Evolutionary conservation across 2,888 invertebrate species (phyloP).

Genomic region (Xylota segnis): DNA sequence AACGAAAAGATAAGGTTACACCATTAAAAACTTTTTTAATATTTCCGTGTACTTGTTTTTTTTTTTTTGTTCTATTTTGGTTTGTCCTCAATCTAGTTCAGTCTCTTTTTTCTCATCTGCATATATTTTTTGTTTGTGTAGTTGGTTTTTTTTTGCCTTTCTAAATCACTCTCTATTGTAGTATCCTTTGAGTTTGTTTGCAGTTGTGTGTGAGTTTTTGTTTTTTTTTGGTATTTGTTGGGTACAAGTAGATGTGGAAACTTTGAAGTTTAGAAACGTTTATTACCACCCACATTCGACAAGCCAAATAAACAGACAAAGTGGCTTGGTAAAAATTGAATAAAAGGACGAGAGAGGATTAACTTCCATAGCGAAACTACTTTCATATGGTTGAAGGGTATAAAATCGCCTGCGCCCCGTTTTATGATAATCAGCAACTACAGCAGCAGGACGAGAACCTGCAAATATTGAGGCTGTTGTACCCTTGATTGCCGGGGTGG

Average conservation of each 20-base stretch:
- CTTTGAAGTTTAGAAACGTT: constrained; percentile 34
- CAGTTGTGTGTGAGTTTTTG: background rate
- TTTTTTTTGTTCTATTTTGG: constrained; percentile 13
- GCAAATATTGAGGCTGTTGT: constrained; percentile 49
- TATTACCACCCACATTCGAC: constrained; percentile 32
- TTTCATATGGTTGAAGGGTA: constrained; percentile 6
- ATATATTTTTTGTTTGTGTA: background rate
- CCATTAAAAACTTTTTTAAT: constrained; percentile 76
- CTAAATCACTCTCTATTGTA: constrained; percentile 53
- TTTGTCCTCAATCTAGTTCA: constrained; percentile 70
- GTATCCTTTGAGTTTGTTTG: constrained; percentile 60
- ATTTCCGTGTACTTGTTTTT: constrained; percentile 65
- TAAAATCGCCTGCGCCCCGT: constrained; percentile 8
- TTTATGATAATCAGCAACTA: constrained; percentile 61
- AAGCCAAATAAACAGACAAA: background rate
- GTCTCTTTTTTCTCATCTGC: constrained; percentile 13
- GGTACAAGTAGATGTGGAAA: constrained; percentile 45
- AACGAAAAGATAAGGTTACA: constrained; percentile 76
- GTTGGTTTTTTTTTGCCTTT: constrained; percentile 3
- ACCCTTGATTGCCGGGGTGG: constrained; percentile 20
- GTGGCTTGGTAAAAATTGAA: constrained; percentile 36
- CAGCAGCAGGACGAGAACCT: constrained; percentile 9
- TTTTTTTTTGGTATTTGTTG: constrained; percentile 5
- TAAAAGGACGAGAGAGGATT: constrained; percentile 50
- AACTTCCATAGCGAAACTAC: constrained; percentile 40